Evolutionary conservation across 2,113 vertebrate species (phyloP), one percentile per base, ranked within the genome.

Genomic region (Pyxicephalus adspersus): DNA sequence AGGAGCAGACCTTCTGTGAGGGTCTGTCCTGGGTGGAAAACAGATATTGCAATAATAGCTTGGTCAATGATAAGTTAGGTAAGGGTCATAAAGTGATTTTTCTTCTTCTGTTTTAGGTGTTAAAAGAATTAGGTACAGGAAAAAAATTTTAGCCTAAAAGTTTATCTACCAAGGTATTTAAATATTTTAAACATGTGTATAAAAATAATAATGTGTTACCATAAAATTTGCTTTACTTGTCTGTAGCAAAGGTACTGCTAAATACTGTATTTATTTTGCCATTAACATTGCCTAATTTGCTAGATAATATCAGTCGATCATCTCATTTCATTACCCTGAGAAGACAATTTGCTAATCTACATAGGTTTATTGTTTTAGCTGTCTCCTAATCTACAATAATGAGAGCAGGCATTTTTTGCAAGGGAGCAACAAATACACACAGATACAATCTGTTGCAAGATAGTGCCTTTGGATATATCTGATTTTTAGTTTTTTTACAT

Each of bases 131-230:
- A 3, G 6, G 31, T 6, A 34, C 31, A 34, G 6, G 31, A 34
- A 4, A 34, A 34, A 34, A 34, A 6, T 34, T n/a, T 34, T 34
- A 6, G 3, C 31, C 31, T 34, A 34, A 34, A 34, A 34, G 6
- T 34, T 34, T 34, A 6, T 34, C 3, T 34, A 6, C 3, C 6
- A 34, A 34, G 6, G 31, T 34, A 34, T 4, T 34, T 34, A 34
- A 34, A 34, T 34, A 3, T 34, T 34, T 34, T 34, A 34, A 34
- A n/a, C n/a, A n/a, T n/a, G n/a, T n/a, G n/a, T n/a, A n/a, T n/a
- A n/a, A 52, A 26, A 70, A 51, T 55, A 71, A 52, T n/a, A 71
- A 25, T 71, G 13, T 57, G 68, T 28, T 19, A 17, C 51, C 23
- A 54, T 71, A 51, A 54, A 28, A n/a, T 71, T 71, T 71, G 17